These are phyloP conservation scores for Hirtodrosophila trivittata DNA, from an alignment of 2,888 invertebrate genomes.

Conservation along the genomic window DNA sequence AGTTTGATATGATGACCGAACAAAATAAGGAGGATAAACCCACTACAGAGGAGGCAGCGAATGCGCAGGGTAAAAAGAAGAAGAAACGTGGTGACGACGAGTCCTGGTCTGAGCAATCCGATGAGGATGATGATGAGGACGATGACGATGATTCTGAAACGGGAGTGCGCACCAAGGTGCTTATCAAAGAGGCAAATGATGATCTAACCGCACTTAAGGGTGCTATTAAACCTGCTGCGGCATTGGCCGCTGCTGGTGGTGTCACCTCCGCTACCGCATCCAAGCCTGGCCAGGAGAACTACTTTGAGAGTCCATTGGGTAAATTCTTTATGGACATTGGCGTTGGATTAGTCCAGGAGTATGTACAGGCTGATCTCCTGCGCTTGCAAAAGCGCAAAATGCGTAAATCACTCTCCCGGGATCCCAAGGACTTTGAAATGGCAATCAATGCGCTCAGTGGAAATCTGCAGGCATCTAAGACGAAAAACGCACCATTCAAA, in stretches of 20 bases:
- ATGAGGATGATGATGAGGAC: conserved; percentile 84
- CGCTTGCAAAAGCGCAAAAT: conserved; percentile 92
- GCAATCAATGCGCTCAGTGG: conserved; percentile 93
- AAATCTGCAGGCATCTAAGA: conserved; percentile 93
- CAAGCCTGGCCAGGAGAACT: conserved; percentile 87
- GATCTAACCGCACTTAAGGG: conserved; percentile 85
- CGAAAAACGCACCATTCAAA: conserved; percentile 92
- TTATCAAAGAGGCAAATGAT: conserved; percentile 85
- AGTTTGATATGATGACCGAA: conserved; percentile 84
- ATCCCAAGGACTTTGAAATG: conserved; percentile 86
- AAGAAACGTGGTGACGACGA: conserved; percentile 85
- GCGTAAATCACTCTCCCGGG: conserved; percentile 87
- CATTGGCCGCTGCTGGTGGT: conserved; percentile 67
- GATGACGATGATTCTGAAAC: conserved; percentile 85
- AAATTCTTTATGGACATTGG: conserved; percentile 97
- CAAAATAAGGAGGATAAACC: conserved; percentile 82
- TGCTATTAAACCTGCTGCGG: conserved; percentile 84
- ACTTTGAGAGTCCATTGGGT: conserved; percentile 94
- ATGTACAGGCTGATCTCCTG: conserved; percentile 95
- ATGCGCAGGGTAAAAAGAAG: conserved; percentile 76
- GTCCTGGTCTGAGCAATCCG: conserved; percentile 86
- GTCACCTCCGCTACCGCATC: conserved; percentile 58
- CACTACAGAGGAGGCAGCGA: conserved; percentile 60
- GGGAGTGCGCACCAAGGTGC: conserved; percentile 84
- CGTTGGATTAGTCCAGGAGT: conserved; percentile 94